These are phyloP conservation scores for Dolichallabes microphthalmus DNA, from an alignment of 2,113 vertebrate species.

Conservation along the genomic window DNA sequence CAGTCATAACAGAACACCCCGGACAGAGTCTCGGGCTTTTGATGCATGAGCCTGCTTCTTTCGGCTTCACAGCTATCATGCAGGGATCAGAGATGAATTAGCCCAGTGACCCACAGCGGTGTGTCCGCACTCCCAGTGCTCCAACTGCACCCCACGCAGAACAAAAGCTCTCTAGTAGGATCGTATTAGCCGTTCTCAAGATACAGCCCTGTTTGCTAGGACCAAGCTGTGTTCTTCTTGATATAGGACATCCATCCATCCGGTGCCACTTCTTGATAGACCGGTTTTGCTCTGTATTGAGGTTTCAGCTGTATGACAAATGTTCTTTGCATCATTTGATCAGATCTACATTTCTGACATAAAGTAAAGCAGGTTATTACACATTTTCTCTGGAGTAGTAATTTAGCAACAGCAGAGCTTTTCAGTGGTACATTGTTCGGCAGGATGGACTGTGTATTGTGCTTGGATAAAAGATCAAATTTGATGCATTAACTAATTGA, in stretches of 20 bases:
- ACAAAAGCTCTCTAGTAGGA: conserved; percentile 23
- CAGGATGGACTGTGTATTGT: neutral
- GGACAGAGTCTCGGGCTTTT: conserved; percentile 59
- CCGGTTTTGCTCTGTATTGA: neutral
- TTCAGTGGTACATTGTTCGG: neutral
- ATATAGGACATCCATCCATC: neutral
- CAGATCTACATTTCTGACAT: neutral
- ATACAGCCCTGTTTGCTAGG: neutral
- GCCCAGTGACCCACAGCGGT: conserved; percentile 52
- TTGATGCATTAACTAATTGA: neutral
- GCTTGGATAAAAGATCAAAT: neutral
- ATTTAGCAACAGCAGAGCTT: neutral
- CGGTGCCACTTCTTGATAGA: neutral
- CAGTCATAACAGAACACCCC: conserved; percentile 59
- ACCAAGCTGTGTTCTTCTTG: neutral
- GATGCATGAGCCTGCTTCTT: conserved; percentile 66
- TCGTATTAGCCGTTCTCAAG: neutral
- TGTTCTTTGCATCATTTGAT: neutral
- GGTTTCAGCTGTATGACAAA: neutral
- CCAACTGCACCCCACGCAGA: conserved; percentile 13
- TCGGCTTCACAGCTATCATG: conserved; percentile 39
- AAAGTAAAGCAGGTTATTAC: neutral
- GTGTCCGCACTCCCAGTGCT: conserved; percentile 19
- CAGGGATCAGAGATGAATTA: conserved; percentile 62
- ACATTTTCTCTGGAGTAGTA: neutral